phyloP scores from a whole-genome alignment of 2,888 invertebrate genomes.

The Tricholauxania praeusta region DNA sequence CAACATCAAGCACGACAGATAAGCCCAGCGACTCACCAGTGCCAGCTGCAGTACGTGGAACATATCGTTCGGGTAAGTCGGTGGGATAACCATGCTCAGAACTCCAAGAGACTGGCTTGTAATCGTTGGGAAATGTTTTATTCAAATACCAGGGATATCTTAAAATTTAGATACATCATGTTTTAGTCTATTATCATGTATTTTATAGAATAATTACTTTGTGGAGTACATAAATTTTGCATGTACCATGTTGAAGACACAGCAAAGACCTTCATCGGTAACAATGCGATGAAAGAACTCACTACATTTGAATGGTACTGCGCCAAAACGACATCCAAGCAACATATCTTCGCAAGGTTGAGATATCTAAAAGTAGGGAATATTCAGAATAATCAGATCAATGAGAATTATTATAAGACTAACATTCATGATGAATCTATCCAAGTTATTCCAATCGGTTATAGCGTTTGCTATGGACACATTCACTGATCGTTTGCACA shows the following conservation, averaged over 20 bases:
- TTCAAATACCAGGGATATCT: not conserved
- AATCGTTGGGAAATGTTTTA: slow-evolving; percentile 23
- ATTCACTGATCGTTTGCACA: slow-evolving; percentile 49
- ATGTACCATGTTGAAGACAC: slow-evolving; percentile 82
- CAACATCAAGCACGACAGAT: slow-evolving; percentile 76
- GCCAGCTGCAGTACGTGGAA: slow-evolving; percentile 69
- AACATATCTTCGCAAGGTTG: slow-evolving; percentile 81
- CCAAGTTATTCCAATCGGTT: slow-evolving; percentile 48
- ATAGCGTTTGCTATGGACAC: slow-evolving; percentile 41
- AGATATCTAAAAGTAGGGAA: slow-evolving; percentile 71
- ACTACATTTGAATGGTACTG: slow-evolving; percentile 72
- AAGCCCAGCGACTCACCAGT: slow-evolving; percentile 79
- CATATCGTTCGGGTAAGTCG: slow-evolving; percentile 70
- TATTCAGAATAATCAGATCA: not conserved
- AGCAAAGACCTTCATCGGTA: slow-evolving; percentile 86
- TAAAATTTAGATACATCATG: not conserved
- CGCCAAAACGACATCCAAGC: slow-evolving; percentile 77
- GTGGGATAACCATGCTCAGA: slow-evolving; percentile 77
- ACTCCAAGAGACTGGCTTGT: slow-evolving; percentile 73
- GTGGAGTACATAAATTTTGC: slow-evolving; percentile 56
- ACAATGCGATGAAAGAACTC: slow-evolving; percentile 79
- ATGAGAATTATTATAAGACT: not conserved
- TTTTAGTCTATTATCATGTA: not conserved
- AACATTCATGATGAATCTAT: slow-evolving; percentile 47
- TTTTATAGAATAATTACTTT: slow-evolving; percentile 34